phyloP scores from a whole-genome alignment of 2,888 invertebrate species.

The Neuroscelio doddi region DNA sequence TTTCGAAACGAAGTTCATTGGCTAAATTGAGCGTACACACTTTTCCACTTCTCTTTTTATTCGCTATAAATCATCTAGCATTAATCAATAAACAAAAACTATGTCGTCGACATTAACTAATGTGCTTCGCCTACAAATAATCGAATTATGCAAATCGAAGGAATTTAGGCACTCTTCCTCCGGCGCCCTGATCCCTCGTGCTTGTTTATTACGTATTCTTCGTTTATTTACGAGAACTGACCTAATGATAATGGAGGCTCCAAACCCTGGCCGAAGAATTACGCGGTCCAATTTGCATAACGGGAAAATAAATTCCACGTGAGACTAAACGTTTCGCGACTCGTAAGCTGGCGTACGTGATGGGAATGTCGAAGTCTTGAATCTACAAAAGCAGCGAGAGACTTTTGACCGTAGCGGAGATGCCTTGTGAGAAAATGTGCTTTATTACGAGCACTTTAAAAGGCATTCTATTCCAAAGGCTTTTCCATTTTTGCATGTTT shows the following conservation, averaged over 20 bases:
- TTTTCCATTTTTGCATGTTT: conserved; percentile 18
- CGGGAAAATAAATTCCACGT: conserved; percentile 42
- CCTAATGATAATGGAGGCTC: conserved; percentile 37
- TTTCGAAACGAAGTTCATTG: no score
- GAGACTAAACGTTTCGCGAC: conserved; percentile 29
- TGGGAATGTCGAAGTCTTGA: conserved; percentile 37
- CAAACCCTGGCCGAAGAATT: conserved; percentile 20
- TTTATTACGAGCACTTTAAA: conserved; percentile 29
- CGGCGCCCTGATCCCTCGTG: no score
- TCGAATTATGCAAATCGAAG: no score
- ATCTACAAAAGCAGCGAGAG: conserved; percentile 12
- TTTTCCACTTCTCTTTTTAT: no score
- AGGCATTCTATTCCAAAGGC: conserved; percentile 33
- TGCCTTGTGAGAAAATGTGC: conserved; percentile 37
- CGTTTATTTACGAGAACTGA: conserved; percentile 38
- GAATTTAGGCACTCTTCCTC: no score
- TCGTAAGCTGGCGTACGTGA: conserved; percentile 39
- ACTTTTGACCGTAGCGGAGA: conserved; percentile 9
- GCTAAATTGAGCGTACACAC: no score
- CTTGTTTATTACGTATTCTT: no score
- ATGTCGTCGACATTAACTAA: no score
- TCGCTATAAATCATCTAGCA: no score
- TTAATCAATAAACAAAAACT: no score
- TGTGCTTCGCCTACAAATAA: no score
- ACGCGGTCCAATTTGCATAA: conserved; percentile 39